Base-by-base conservation (phyloP, 1,140 invertebrate species). In the Cyphomyrmex costatus region DNA sequence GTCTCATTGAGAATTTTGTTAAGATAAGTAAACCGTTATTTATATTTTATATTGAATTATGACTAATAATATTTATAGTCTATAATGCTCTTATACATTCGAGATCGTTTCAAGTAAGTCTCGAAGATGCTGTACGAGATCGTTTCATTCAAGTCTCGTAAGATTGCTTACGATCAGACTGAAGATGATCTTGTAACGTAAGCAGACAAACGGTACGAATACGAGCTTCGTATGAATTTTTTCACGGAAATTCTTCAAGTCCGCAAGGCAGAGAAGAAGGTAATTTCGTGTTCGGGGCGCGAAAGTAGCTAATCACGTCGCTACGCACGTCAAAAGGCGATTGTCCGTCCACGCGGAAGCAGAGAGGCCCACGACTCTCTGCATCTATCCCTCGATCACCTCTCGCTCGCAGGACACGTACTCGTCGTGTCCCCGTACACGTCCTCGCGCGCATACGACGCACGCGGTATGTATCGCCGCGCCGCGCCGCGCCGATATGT, bases 351-450 rank as follows among this genome's bases (percentile, higher is more conserved):
- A 91, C 85, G 91, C 92, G 91, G 92, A 92, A 93, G 90, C 88
- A 77, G 88, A 83, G 76, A 88, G 56, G 56, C 63, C 86, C 77
- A 71, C 84, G 53, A 82, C 80, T 79, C 79, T 83, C 86, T 88
- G 88, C 88, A 89, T 92, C 88, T 91, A 92, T 92, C 91, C 92
- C 89, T 92, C 85, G 87, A 88, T 89, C 87, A 85, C 87, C 86
- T 92, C 91, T 92, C 89, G 83, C 89, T 91, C 90, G 83, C 90
- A 89, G 88, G 65, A 91, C 92, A 93, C 93, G 93, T 93, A 93
- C 88, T 74, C 83, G 68, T 71, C 87, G 86, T 92, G 92, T 93
- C 93, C 92, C 86, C 90, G 83, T 93, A 93, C 92, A 93, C 91
- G 92, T 93, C 84, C 88, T 90, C 77, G 14, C 36, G 14, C 36